Base-by-base conservation (phyloP, 2,797 vertebrate genomes). In the Amblyraja radiata region DNA sequence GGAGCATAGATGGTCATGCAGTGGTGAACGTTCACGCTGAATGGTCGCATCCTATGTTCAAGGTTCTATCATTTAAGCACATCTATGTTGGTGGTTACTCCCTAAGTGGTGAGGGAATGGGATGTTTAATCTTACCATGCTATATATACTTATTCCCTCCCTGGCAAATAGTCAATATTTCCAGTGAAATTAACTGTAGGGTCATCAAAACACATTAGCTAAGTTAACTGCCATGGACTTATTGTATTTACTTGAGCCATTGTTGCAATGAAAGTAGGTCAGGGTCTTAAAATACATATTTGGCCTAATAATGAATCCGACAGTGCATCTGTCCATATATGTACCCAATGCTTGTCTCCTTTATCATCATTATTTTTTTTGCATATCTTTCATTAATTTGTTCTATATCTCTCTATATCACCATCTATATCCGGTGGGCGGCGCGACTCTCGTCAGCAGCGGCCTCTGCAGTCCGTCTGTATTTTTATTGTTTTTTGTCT, bases 91-190 rank as follows among this genome's bases (percentile, higher is more conserved):
- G 65, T 73, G 4, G 7, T 36, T 73, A 16, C 36, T 36, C 61
- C n/a, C 63, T 90, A 61, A 68, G 61, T 18, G 68, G 86, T 61
- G 46, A 90, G 88, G 65, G 71, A 90, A 90, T 71, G 61, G 88
- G 21, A 90, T 73, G 65, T 73, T 32, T 39, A 73, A 90, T 39
- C 18, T 36, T 90, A 32, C 88, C 71, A 14, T 90, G n/a, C 88
- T 25, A 90, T 90, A 32, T 32, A 32, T 18, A 23, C 21, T 32
- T 73, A 25, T 73, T 73, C 71, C 65, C 65, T 90, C 63, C n/a
- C 88, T 90, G 65, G 88, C 8, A 71, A 68, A 32, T 63, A 11
- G 86, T 78, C 25, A 84, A 61, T 61, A 84, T 84, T 84, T 16
- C 54, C 81, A 39, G 9, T 84, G 81, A 61, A 39, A 0, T 90